phyloP scores from a whole-genome alignment of 2,113 vertebrate genomes.

The Ancistrus triradiatus region DNA sequence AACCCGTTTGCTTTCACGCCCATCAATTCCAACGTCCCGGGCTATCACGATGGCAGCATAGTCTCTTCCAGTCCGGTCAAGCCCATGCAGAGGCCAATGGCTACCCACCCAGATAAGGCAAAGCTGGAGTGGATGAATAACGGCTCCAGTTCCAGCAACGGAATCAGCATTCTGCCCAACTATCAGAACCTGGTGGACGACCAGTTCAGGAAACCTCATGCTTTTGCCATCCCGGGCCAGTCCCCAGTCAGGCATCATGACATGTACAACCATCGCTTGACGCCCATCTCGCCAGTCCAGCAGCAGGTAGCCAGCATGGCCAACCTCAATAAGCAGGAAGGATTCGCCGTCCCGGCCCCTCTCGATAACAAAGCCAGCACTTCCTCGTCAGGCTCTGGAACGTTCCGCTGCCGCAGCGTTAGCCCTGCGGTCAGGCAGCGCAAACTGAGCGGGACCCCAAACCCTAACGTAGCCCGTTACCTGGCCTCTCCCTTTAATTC shows the following conservation, averaged over 20 bases:
- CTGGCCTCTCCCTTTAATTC: constrained; percentile 84
- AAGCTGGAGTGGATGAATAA: constrained; percentile 98
- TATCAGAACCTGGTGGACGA: constrained; percentile 94
- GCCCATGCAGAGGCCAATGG: constrained; percentile 96
- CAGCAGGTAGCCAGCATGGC: constrained; percentile 78
- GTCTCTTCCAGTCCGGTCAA: constrained; percentile 94
- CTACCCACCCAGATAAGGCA: constrained; percentile 95
- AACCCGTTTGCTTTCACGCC: constrained; percentile 97
- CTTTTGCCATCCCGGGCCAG: constrained; percentile 91
- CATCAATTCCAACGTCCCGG: constrained; percentile 88
- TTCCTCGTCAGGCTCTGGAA: constrained; percentile 66
- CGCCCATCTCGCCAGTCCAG: constrained; percentile 90
- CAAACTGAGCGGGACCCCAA: constrained; percentile 75
- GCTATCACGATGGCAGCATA: constrained; percentile 86
- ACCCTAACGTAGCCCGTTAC: constrained; percentile 73
- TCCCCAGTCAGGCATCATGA: constrained; percentile 83
- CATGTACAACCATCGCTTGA: constrained; percentile 84
- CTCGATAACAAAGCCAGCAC: constrained; percentile 81
- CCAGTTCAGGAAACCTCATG: constrained; percentile 94
- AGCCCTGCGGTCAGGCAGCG: constrained; percentile 94
- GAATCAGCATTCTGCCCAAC: constrained; percentile 81
- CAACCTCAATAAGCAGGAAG: constrained; percentile 83
- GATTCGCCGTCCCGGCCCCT: constrained; percentile 94
- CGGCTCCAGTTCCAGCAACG: constrained; percentile 78
- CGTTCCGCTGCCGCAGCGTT: constrained; percentile 90